Evolutionary conservation across 2,113 vertebrate species (phyloP), one percentile per base, ranked within the genome.

Genomic region (Zootoca vivipara): DNA sequence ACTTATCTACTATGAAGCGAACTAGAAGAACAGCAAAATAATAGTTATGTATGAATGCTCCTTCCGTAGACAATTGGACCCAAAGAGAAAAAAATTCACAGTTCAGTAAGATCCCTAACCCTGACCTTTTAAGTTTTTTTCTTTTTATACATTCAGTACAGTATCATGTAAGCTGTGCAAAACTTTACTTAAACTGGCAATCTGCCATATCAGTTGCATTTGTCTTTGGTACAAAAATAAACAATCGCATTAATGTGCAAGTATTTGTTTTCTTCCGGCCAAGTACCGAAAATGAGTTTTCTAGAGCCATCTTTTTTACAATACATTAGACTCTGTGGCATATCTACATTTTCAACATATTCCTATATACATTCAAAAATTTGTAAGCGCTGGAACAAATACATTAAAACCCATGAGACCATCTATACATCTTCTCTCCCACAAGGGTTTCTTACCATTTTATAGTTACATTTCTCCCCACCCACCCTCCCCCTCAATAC

Each of bases 141-240:
- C 96, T 96, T 92, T 96, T 97, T 98, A 98, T 99, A 99, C 99
- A 99, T 99, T 99, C 99, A 99, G 97, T 99, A 98, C 98, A 98
- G 98, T 99, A 98, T 99, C 98, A 98, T 98, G 97, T 98, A 99
- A 99, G 98, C 99, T 99, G 99, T 99, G 99, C 99, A 99, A 99
- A 99, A 98, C 98, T 98, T 99, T 99, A 99, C 99, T 98, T 98
- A 98, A 97, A 98, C 98, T 98, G 99, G 99, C 99, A 98, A 97
- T 98, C 98, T 88, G 98, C 99, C 98, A 98, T 98, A 97, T 98
- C 98, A 98, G 98, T 99, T 99, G 98, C 98, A 99, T 99, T 99
- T 98, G 98, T 99, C 99, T 99, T 99, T 99, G 99, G 99, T 99
- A 99, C 98, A 99, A 99, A 99, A 99, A 99, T 98, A 99, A 97